These are phyloP conservation scores for Cyclopterus lumpus DNA, from an alignment of 2,797 vertebrate species.

Conservation along the genomic window DNA sequence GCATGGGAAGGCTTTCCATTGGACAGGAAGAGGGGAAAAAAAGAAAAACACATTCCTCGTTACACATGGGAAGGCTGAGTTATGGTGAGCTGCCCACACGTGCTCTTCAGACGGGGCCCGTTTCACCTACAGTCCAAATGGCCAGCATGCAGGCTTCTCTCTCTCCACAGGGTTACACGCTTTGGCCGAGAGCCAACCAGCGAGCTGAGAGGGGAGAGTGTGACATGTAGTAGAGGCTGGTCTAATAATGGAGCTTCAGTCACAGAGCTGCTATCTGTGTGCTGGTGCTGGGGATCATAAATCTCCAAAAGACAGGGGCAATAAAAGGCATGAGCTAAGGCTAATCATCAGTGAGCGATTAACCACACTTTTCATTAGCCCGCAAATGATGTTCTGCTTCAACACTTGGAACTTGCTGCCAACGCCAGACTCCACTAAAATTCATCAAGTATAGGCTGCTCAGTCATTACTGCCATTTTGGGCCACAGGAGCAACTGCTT, in stretches of 20 bases:
- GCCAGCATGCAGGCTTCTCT: conserved; percentile 21
- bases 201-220: conserved; percentile 12
- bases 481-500: conserved; percentile 18
- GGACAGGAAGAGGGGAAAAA: conserved; percentile 29
- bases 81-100: conserved; percentile 58
- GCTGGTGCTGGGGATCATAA: conserved; percentile 38
- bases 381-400: conserved; percentile 29
- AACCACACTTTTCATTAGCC: conserved; percentile 56
- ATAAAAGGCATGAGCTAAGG: conserved; percentile 30
- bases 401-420: conserved; percentile 12
- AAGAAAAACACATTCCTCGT: conserved; percentile 51
- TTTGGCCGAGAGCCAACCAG: conserved; percentile 44
- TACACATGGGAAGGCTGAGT: conserved; percentile 60
- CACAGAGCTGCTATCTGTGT: conserved; percentile 44
- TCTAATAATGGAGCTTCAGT: conserved; percentile 56
- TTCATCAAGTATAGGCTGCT: conserved; percentile 20
- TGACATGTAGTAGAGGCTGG: conserved; percentile 41
- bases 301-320: conserved; percentile 36
- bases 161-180: conserved; percentile 33
- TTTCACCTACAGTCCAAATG: conserved; percentile 56
- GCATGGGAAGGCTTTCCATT: conserved; percentile 48
- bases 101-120: conserved; percentile 43
- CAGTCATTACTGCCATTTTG: conserved; percentile 15
- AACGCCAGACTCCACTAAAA: conserved; percentile 10
- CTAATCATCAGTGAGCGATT: conserved; percentile 54